phyloP scores from a whole-genome alignment of 2,113 vertebrate species.

The Syrrhaptes paradoxus region DNA sequence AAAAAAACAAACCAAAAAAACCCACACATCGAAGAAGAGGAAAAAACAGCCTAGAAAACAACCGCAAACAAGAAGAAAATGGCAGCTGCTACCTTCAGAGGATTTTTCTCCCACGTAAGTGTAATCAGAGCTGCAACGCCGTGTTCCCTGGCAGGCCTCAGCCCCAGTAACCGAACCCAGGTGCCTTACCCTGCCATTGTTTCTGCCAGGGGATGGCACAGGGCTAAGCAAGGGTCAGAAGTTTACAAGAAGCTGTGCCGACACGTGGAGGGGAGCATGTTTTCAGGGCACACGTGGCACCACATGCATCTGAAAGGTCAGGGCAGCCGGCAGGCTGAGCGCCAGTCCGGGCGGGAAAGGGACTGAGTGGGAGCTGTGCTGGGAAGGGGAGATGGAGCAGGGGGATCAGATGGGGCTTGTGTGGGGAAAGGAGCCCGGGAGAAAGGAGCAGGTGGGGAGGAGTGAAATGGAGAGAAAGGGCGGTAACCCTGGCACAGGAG shows the following conservation, averaged over 20 bases:
- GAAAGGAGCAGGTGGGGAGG: fast-evolving
- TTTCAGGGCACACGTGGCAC: background rate
- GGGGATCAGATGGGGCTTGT: fast-evolving
- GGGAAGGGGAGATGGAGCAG: fast-evolving
- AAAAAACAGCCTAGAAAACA: background rate
- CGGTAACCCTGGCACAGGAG: background rate
- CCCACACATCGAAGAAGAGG: background rate
- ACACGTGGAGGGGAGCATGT: background rate
- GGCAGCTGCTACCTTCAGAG: background rate
- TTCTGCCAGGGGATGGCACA: background rate
- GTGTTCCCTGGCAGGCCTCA: background rate
- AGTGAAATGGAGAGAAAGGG: background rate
- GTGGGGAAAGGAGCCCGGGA: background rate
- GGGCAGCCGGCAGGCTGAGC: background rate
- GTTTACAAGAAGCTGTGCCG: background rate
- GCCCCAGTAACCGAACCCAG: background rate
- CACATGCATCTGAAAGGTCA: background rate
- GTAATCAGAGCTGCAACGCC: background rate
- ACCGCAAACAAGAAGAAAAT: background rate
- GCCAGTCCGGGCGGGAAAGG: background rate
- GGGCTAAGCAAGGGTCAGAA: conserved; percentile 12
- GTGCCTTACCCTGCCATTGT: background rate
- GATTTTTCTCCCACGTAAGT: background rate
- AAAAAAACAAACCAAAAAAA: background rate
- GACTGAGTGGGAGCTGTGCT: background rate